These are phyloP conservation scores for Falco cherrug DNA, from an alignment of 2,797 vertebrate species.

Conservation along the genomic window DNA sequence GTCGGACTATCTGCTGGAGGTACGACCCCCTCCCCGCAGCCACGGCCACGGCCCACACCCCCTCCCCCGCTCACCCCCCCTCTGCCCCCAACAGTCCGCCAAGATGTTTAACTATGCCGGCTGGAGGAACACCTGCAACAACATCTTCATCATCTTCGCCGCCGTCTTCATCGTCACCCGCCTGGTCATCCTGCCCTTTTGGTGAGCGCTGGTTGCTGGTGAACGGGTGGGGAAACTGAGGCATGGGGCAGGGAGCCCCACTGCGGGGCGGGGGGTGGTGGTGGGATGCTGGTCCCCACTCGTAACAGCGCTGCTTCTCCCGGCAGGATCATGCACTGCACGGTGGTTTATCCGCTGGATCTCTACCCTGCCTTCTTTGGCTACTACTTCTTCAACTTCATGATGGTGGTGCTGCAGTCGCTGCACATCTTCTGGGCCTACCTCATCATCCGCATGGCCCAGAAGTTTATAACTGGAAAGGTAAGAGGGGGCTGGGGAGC, in stretches of 20 bases:
- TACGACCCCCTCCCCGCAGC: background rate
- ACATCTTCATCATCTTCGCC: conserved; percentile 94
- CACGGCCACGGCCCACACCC: accelerated
- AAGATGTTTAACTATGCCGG: conserved; percentile 99
- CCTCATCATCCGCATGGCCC: conserved; percentile 92
- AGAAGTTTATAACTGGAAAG: conserved; percentile 93
- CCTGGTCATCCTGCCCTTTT: conserved; percentile 92
- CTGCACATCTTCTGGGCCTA: conserved; percentile 95
- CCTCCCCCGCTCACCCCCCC: accelerated
- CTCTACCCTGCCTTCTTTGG: conserved; percentile 92
- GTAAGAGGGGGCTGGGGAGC: conserved; percentile 56
- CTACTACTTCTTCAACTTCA: conserved; percentile 95
- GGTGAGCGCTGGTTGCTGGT: conserved; percentile 75
- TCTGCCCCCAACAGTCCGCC: conserved; percentile 79
- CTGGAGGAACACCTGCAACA: conserved; percentile 93
- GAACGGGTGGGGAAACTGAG: background rate
- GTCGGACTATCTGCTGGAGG: conserved; percentile 94
- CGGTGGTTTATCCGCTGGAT: conserved; percentile 88
- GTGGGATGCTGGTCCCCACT: background rate
- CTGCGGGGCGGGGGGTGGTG: accelerated
- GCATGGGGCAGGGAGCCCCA: accelerated
- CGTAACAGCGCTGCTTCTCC: accelerated
- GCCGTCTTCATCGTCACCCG: conserved; percentile 90
- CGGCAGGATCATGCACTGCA: conserved; percentile 92
- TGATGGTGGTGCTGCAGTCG: conserved; percentile 88